Base-by-base conservation (phyloP, 2,888 invertebrate species). In the Tipula vernalis region DNA sequence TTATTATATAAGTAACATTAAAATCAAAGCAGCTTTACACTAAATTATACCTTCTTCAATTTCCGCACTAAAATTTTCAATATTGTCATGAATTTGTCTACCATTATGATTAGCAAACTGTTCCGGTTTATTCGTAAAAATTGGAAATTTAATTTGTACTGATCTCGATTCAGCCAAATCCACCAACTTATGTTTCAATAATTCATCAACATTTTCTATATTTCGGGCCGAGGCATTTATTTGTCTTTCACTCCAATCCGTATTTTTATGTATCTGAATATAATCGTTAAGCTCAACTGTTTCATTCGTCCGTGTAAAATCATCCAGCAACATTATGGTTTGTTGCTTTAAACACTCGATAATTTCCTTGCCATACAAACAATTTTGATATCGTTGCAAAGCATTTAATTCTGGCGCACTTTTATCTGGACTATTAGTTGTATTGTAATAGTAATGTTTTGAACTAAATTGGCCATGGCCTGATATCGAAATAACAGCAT, bases 121-220 rank as follows among this genome's bases (percentile, higher is more conserved):
- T 18, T 57, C 6, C 6, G 15, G 0, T 2, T 6, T 18, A 6
- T 6, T 10, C 10, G 71, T 28, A 5, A 84, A 84, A 5, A 36
- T 13, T 2, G 84, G 84, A 1, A 84, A n/a, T 39, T 90, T 91
- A 71, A 92, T 89, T 87, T 91, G 92, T 15, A 93, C 88, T 3
- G 91, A 90, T 87, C 92, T 90, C 0, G 92, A 92, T 87, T 91
- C 90, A 47, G 92, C 89, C 87, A 91, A 91, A 86, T 92, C 90
- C 44, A 91, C 90, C 3, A 92, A 88, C 88, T 91, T 92, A n/a
- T 91, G 89, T 87, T 90, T 89, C 12, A 92, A 87, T 47, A 91
- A 88, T 86, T 90, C 90, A 87, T 90, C 86, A 15, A 86, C 42
- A 36, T 44, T 28, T n/a, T 87, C 83, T 6, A 28, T 51, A n/a